These are phyloP conservation scores for Azemiops feae DNA, from an alignment of 2,113 vertebrate species.

Conservation along the genomic window DNA sequence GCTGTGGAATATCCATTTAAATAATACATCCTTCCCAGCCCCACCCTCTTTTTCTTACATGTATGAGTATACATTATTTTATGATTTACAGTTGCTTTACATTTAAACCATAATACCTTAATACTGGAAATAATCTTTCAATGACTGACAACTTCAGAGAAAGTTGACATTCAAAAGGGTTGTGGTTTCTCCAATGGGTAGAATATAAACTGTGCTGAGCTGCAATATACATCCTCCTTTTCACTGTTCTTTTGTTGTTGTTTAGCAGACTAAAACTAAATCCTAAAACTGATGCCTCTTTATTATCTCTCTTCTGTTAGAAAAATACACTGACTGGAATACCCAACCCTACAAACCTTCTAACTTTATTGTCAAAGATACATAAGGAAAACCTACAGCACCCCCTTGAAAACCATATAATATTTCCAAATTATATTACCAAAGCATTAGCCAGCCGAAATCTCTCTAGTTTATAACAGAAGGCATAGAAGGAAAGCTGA, in stretches of 20 bases:
- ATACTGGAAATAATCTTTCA: not conserved
- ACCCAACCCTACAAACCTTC: not conserved
- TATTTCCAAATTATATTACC: not conserved
- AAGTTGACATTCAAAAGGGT: not conserved
- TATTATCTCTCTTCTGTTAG: not conserved
- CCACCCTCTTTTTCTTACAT: not conserved
- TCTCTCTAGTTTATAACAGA: not conserved
- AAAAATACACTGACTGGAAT: not conserved
- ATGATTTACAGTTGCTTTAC: not conserved
- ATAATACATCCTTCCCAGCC: not conserved
- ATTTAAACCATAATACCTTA: not conserved
- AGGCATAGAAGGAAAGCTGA: not conserved
- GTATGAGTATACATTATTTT: not conserved
- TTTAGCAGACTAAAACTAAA: not conserved
- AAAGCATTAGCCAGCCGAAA: not conserved
- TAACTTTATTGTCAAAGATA: not conserved
- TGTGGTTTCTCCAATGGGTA: not conserved
- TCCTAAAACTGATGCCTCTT: not conserved
- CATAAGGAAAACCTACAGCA: not conserved
- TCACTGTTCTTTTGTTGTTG: not conserved
- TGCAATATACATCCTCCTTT: too few relatives aligned
- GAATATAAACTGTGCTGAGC: not conserved
- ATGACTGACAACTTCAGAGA: not conserved
- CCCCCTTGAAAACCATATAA: not conserved
- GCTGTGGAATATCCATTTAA: not conserved